Evolutionary conservation across 2,888 invertebrate genomes (phyloP).

Genomic region (Eupithecia vulgata): DNA sequence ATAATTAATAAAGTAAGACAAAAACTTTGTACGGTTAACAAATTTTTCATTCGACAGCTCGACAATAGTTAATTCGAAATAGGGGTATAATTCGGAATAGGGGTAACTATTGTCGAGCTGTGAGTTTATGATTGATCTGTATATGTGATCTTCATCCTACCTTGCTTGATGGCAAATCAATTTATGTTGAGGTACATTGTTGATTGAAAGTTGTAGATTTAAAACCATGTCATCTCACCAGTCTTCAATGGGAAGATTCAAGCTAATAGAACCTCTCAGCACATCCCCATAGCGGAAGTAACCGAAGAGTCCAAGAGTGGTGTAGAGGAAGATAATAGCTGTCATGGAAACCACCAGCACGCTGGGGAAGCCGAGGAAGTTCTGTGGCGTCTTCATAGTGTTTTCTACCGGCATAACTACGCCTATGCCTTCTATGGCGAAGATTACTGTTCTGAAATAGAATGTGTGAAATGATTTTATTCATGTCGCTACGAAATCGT

Average conservation of each 20-base stretch:
- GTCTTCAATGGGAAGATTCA: conserved; percentile 90
- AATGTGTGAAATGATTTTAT: neutral
- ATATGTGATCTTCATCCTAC: too few relatives aligned
- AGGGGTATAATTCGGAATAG: too few relatives aligned
- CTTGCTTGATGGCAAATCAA: too few relatives aligned
- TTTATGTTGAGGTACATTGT: neutral
- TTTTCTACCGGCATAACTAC: conserved; percentile 97
- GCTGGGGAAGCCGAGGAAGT: conserved; percentile 91
- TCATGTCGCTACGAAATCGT: too few relatives aligned
- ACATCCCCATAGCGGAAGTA: conserved; percentile 92
- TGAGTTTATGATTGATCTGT: too few relatives aligned
- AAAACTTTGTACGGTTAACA: too few relatives aligned
- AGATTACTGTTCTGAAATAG: conserved; percentile 92
- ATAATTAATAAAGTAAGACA: too few relatives aligned
- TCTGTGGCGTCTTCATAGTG: conserved; percentile 92
- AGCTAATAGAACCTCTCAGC: conserved; percentile 90
- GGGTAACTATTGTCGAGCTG: too few relatives aligned
- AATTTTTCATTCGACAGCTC: too few relatives aligned
- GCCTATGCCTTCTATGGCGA: conserved; percentile 98
- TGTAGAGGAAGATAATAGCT: conserved; percentile 90
- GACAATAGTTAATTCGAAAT: too few relatives aligned
- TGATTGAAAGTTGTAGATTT: neutral
- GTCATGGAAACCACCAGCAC: conserved; percentile 94
- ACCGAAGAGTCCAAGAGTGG: conserved; percentile 93
- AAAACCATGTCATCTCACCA: conserved; percentile 78